These are phyloP conservation scores for Apostichopus leukothele DNA, from an alignment of 53 echinoderm and acorn worm species.

Conservation along the genomic window DNA sequence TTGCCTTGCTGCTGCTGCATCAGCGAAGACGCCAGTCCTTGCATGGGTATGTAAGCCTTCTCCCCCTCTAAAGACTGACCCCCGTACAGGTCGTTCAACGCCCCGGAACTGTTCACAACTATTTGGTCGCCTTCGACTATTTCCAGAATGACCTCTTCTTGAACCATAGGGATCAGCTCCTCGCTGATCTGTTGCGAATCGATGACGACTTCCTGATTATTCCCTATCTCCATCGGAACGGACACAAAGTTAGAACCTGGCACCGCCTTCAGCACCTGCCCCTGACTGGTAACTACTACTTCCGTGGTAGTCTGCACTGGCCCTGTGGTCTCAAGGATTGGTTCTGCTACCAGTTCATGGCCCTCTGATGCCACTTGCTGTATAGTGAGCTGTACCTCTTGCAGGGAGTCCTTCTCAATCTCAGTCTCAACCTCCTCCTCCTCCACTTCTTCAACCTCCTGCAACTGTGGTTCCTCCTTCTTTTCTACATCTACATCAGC, in stretches of 20 bases:
- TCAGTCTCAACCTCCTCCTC: neutral
- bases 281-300: slow-evolving; percentile 36
- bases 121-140: slow-evolving; percentile 48
- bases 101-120: slow-evolving; percentile 27
- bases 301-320: slow-evolving; percentile 33
- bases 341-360: neutral
- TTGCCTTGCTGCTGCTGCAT: slow-evolving; percentile 6
- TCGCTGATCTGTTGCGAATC: slow-evolving; percentile 49
- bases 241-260: slow-evolving; percentile 30
- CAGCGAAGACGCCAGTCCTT: neutral
- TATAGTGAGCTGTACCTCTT: slow-evolving; percentile 3
- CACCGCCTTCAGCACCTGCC: slow-evolving; percentile 33
- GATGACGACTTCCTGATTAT: slow-evolving; percentile 38
- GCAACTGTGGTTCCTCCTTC: neutral
- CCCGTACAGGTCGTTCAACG: slow-evolving; percentile 33
- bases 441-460: slow-evolving; percentile 6
- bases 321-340: slow-evolving; percentile 13
- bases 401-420: neutral
- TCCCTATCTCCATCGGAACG: slow-evolving; percentile 24
- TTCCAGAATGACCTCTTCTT: slow-evolving; percentile 47
- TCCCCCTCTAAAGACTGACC: neutral
- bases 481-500: slow-evolving; percentile 8
- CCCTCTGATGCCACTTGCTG: neutral
- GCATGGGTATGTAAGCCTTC: slow-evolving; percentile 27
- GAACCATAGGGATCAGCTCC: slow-evolving; percentile 49